These are phyloP conservation scores for Panagrolaimus sp. DNA, from an alignment of 1,140 invertebrate genomes.

Conservation along the genomic window DNA sequence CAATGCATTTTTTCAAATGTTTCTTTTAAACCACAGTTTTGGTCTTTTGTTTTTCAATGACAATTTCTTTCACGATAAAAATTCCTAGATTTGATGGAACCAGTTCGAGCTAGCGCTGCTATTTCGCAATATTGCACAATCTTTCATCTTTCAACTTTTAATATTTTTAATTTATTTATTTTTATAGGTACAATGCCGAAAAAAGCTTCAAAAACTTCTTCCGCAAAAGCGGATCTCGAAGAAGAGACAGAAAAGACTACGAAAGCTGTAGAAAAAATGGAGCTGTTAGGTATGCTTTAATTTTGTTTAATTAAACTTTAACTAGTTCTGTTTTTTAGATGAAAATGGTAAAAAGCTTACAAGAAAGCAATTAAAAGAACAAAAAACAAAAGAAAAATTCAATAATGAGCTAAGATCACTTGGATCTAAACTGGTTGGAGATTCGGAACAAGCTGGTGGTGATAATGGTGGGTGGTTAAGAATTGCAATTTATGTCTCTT, in stretches of 20 bases:
- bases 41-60: no score
- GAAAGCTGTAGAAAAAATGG: conserved; percentile 8
- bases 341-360: conserved; percentile 66
- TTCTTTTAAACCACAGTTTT: no score
- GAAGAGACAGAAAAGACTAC: background rate
- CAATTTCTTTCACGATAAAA: no score
- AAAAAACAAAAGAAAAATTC: conserved; percentile 79
- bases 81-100: no score
- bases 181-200: no score
- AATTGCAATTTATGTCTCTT: background rate
- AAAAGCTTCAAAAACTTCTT: no score
- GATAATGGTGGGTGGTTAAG: background rate
- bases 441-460: background rate
- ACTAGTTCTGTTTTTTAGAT: background rate
- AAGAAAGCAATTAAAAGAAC: conserved; percentile 87
- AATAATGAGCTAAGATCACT: conserved; percentile 81
- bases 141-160: no score
- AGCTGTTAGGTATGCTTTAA: conserved; percentile 14
- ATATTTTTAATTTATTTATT: no score
- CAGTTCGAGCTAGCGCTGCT: no score
- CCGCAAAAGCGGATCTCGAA: no score
- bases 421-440: conserved; percentile 45
- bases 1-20: no score
- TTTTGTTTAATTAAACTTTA: conserved; percentile 1
- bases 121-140: no score